phyloP scores from a whole-genome alignment of 1,140 invertebrate species.

The Temnothorax curvispinosus region DNA sequence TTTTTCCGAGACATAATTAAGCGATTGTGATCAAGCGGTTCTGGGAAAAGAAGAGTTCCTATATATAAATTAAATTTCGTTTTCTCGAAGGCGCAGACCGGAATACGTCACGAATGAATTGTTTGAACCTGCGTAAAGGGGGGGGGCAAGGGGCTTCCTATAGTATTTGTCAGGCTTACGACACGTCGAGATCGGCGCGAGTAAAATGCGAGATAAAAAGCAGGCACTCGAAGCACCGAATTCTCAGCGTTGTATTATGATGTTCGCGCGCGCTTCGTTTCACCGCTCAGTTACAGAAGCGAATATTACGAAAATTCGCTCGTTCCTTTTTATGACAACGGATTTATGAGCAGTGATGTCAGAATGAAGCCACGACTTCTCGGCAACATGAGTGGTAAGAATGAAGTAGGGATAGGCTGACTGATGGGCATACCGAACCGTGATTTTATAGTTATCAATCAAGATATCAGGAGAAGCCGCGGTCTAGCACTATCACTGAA shows the following conservation, averaged over 20 bases:
- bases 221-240: conserved; percentile 53
- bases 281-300: conserved; percentile 58
- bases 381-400: too few species aligned
- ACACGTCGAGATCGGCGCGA: conserved; percentile 40
- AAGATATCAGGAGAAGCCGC: too few species aligned
- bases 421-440: too few species aligned
- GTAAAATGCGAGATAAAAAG: conserved; percentile 26
- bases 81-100: conserved; percentile 5
- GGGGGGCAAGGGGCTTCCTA: background rate
- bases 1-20: conserved; percentile 1
- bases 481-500: too few species aligned
- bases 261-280: conserved; percentile 62
- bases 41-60: background rate
- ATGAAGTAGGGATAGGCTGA: too few species aligned
- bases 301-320: conserved; percentile 76
- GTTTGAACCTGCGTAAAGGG: background rate
- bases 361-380: too few species aligned
- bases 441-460: too few species aligned
- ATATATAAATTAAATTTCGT: conserved; percentile 14
- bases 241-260: conserved; percentile 70
- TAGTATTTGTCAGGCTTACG: conserved; percentile 61
- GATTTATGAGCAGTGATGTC: conserved; percentile 66
- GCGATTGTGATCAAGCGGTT: background rate
- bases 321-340: conserved; percentile 73
- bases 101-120: conserved; percentile 35